Base-by-base conservation (phyloP, 2,888 invertebrate species). In the Pristionchus mayeri region DNA sequence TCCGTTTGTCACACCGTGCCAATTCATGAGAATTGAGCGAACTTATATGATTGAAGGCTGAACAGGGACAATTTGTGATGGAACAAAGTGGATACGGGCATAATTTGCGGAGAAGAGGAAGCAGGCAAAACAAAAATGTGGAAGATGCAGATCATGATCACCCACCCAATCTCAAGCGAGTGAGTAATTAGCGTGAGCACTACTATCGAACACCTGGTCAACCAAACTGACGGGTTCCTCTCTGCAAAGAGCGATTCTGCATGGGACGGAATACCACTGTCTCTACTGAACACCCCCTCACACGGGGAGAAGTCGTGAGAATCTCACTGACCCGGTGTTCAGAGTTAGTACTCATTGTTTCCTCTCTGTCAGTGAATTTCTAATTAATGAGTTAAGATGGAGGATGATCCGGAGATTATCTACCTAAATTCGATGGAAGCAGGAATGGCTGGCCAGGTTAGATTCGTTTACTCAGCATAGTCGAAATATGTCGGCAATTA, bases 101-200 rank as follows among this genome's bases (percentile, higher is more conserved):
- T 2, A 30, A 30, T 78, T 6, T 50, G 24, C 27, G 50, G 18
- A 48, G 76, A 18, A 48, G 76, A 76, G 16, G 48, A 34, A 78
- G 34, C 30, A n/a, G 76, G 1, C 16, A 78, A 11, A 3, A 48
- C 30, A 78, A 78, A 7, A 40, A 44, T 3, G 21, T 44, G 24
- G 71, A 40, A 2, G 44, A 40, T 30, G 50, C 0, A 21, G 50
- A 78, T n/a, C 24, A 44, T 37, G 75, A 78, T 50, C 50, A 16
- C 16, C 76, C 48, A 7, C 50, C 76, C 30, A 78, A 78, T 78
- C 76, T 78, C 50, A 78, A 78, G 24, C 11, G 76, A 50, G 76
- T 78, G 3, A 44, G 75, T 44, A 27, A 13, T n/a, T 9, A 9
- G 9, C n/a, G n/a, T n/a, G n/a, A n/a, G n/a, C n/a, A n/a, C n/a